Base-by-base conservation (phyloP, 2,797 vertebrate species). In the Fistularia commersonii region DNA sequence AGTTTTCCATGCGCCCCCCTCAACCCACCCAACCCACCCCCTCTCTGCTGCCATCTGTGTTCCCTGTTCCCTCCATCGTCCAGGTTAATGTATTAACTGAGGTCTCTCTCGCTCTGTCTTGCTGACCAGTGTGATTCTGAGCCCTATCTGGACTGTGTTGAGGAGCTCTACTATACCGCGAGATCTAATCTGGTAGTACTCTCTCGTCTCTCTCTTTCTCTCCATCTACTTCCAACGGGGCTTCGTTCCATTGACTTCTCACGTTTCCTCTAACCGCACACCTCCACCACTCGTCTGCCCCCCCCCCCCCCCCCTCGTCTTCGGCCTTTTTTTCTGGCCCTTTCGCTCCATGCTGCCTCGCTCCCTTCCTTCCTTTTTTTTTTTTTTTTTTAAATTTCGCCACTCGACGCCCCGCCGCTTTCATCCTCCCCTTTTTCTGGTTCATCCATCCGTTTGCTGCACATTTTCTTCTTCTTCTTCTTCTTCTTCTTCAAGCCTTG, bases 141-240 rank as follows among this genome's bases (percentile, higher is more conserved):
- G 83, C 92, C 90, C 91, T 94, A 94, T 95, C 93, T 94, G 91
- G 94, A 96, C 93, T 93, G 90, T 95, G 92, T 94, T 92, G 94
- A 96, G 93, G 95, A 97, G 86, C 90, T 93, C 87, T 97, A 95
- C 95, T 95, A 95, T 95, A 96, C 95, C 90, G 95, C 95, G 91
- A 96, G 93, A 97, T 92, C 94, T 95, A 95, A 96, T 90, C 92
- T 97, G 95, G 95, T 97, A 97, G 80, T 88, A 88, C 76, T 84
- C 71, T 77, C 69, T 82, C 77, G 61, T 77, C 80, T 68, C 77
- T 81, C 70, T 66, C 54, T 51, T 50, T 51, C n/a, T 51, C 49
- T 53, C 44, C 45, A n/a, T 45, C 50, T 44, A 40, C 13, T 40
- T 40, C 39, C 39, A 40, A n/a, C 39, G 11, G 6, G 39, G 11